Percentiles rank a stretch among this genome's conserved stretches.
Conservation (phyloP, 2,113 vertebrate species). For the Syrrhaptes paradoxus region DNA sequence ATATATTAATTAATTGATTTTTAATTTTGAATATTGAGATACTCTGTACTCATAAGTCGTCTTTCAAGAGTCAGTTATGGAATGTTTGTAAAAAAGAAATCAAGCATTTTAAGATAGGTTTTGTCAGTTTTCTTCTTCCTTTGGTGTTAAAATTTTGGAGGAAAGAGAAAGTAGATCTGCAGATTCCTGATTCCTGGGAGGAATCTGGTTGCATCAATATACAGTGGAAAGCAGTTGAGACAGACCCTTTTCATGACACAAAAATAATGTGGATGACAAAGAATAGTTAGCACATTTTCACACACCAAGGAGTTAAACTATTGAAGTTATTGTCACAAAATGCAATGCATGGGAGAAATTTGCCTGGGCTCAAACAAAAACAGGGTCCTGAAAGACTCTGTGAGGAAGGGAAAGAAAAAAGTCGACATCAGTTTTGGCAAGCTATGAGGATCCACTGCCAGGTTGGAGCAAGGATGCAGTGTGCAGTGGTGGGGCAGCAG, state of each 20-base stretch:
- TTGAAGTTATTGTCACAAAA: not conserved
- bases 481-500: not conserved
- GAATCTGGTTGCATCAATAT: not conserved
- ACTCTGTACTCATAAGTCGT: not conserved
- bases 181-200: not conserved
- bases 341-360: not conserved
- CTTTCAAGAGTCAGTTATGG: not conserved
- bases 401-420: not conserved
- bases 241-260: not conserved
- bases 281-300: not conserved
- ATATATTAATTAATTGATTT: not conserved
- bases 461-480: not conserved
- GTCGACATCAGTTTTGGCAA: not conserved
- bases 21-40: not conserved
- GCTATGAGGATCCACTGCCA: not conserved
- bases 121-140: accelerated
- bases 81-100: not conserved
- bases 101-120: not conserved
- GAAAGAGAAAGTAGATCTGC: not conserved
- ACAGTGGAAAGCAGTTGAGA: not conserved
- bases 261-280: not conserved
- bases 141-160: not conserved
- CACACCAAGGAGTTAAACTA: not conserved
- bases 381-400: not conserved
- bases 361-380: not conserved